Conservation (phyloP, 2,113 vertebrate genomes). For the Prochilodus magdalenae region DNA sequence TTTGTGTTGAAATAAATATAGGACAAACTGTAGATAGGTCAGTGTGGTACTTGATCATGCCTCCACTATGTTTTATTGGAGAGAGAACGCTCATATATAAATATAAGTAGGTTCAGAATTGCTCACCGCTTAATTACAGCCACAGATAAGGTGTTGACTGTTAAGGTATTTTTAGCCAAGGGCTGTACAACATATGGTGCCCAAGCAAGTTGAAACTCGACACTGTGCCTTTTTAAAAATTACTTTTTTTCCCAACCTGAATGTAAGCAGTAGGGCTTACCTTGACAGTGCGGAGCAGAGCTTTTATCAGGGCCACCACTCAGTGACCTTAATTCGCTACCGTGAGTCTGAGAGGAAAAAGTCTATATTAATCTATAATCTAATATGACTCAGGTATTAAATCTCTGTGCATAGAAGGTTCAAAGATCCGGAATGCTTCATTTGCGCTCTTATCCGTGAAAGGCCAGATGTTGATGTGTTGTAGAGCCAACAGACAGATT, state of each 20-base stretch:
- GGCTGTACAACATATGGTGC: background rate
- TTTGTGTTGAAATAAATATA: background rate
- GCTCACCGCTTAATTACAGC: background rate
- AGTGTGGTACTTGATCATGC: background rate
- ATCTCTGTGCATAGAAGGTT: background rate
- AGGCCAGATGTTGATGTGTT: constrained; percentile 44
- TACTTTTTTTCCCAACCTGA: background rate
- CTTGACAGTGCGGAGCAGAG: background rate
- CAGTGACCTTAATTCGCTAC: background rate
- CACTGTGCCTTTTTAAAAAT: background rate
- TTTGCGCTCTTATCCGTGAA: constrained; percentile 5
- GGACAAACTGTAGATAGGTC: background rate
- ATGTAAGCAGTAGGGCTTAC: background rate
- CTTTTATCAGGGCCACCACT: background rate
- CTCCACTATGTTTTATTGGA: background rate
- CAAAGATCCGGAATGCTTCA: background rate
- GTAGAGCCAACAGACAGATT: constrained; percentile 35
- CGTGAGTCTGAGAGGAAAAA: background rate
- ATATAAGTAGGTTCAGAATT: background rate
- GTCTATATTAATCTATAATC: background rate
- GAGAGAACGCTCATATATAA: background rate
- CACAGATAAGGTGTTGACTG: background rate
- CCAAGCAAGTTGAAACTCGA: constrained; percentile 18
- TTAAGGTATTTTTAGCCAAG: constrained; percentile 8
- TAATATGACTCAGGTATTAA: background rate